Conservation (phyloP, 2,888 invertebrate genomes). For the Oscheius sp. region DNA sequence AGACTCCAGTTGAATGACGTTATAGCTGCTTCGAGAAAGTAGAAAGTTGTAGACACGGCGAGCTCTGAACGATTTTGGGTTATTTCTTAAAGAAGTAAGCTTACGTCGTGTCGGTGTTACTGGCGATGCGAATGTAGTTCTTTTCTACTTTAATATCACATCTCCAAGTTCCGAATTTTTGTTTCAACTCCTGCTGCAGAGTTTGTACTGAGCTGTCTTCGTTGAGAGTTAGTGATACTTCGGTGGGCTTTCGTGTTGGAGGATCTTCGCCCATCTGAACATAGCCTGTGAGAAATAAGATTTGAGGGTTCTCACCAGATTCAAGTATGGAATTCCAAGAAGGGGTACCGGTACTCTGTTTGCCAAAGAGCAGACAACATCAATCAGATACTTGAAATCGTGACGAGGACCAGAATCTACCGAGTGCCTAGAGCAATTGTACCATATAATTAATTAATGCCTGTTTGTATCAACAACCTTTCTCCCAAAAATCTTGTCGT, state of each 20-base stretch:
- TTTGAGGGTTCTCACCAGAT: constrained; percentile 1
- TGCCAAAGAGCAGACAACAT: not conserved
- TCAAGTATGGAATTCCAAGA: constrained; percentile 33
- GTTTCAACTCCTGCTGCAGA: constrained; percentile 19
- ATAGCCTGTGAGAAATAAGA: not conserved
- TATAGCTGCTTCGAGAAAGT: constrained; percentile 5
- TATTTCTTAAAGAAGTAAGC: not conserved
- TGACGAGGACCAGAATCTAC: constrained; percentile 6
- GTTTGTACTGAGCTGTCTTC: constrained; percentile 3
- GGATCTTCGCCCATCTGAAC: constrained; percentile 29
- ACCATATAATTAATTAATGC: not conserved
- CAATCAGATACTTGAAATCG: not conserved
- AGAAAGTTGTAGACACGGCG: constrained; percentile 27
- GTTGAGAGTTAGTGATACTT: constrained; percentile 9
- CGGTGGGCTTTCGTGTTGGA: constrained; percentile 21
- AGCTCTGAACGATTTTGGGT: not conserved
- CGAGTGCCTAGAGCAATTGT: constrained; percentile 11
- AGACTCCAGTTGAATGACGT: not conserved
- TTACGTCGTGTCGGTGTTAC: constrained; percentile 32
- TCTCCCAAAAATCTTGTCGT: not conserved
- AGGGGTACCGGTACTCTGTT: constrained; percentile 28
- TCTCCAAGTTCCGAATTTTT: constrained; percentile 25
- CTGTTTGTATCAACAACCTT: too few species aligned
- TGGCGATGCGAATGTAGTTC: constrained; percentile 25
- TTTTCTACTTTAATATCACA: constrained; percentile 16